These are phyloP conservation scores for Bemisia tabaci DNA, from an alignment of 1,140 invertebrate genomes.

Conservation along the genomic window DNA sequence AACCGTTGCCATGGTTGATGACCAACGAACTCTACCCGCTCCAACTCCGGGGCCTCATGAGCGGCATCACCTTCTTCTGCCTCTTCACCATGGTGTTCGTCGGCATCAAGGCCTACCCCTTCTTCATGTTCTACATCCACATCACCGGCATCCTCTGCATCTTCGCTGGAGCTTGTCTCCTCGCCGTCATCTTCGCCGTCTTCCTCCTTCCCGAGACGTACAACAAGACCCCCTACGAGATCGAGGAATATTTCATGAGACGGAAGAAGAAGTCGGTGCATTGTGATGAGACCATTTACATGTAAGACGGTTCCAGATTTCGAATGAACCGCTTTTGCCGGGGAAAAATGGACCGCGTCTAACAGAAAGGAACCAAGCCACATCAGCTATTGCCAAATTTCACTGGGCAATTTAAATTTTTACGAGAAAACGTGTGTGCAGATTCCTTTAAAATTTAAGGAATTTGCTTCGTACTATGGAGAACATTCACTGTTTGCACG, in stretches of 20 bases:
- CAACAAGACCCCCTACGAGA: constrained; percentile 52
- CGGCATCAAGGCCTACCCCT: constrained; percentile 52
- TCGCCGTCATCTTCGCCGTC: constrained; percentile 49
- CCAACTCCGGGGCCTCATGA: constrained; percentile 45
- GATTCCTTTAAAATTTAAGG: too few species aligned
- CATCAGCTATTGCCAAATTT: too few species aligned
- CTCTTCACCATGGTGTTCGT: constrained; percentile 55
- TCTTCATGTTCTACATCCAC: constrained; percentile 30
- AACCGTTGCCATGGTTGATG: constrained; percentile 52
- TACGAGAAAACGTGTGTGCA: too few species aligned
- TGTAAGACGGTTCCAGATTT: too few species aligned
- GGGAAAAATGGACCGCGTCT: too few species aligned
- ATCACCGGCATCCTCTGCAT: constrained; percentile 49
- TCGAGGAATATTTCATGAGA: constrained; percentile 40
- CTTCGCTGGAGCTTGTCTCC: constrained; percentile 45
- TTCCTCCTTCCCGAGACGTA: constrained; percentile 65
- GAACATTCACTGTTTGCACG: too few species aligned
- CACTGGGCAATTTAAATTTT: too few species aligned
- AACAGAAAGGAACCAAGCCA: too few species aligned
- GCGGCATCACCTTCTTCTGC: constrained; percentile 43
- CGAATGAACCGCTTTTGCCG: too few species aligned
- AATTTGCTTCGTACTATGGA: too few species aligned
- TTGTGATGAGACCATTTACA: not conserved
- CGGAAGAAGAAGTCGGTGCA: not conserved
- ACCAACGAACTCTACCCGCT: constrained; percentile 54